A percentile compares a stretch with the other conserved stretches of the same genome.
Conservation (phyloP, 2,113 vertebrate genomes). For the Acinonyx jubatus region DNA sequence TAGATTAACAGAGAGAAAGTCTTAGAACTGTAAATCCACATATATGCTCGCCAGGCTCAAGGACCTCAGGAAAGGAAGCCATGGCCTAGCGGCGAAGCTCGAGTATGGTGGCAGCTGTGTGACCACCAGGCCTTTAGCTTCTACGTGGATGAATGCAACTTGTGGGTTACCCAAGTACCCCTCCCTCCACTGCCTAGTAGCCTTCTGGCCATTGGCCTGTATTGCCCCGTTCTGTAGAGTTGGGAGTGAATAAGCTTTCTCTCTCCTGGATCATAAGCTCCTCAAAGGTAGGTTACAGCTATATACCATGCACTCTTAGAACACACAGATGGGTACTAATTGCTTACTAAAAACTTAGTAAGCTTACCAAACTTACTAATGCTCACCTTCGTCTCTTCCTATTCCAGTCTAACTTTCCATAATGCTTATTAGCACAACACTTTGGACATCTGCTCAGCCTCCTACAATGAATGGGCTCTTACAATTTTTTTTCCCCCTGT, state of each 20-base stretch:
- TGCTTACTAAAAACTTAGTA: neutral
- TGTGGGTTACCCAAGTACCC: neutral
- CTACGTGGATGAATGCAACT: neutral
- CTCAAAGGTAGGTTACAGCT: neutral
- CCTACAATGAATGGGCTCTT: neutral
- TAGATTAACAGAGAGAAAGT: neutral
- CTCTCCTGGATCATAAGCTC: neutral
- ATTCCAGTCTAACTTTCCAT: neutral
- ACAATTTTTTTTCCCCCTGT: neutral
- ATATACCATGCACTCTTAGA: fast-evolving
- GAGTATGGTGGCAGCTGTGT: neutral
- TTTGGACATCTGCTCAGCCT: neutral
- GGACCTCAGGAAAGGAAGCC: neutral
- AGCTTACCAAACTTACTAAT: no score
- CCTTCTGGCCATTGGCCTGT: neutral
- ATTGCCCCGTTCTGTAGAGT: neutral
- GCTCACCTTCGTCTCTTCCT: neutral
- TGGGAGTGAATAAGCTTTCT: neutral
- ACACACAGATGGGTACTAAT: neutral
- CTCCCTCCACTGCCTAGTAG: neutral
- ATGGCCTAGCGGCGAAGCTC: neutral
- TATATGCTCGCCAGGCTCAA: neutral
- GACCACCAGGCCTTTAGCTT: neutral
- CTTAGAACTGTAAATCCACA: neutral
- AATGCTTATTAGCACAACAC: neutral